Conservation (phyloP, 2,797 vertebrate genomes). For the Chloroceryle amazona region DNA sequence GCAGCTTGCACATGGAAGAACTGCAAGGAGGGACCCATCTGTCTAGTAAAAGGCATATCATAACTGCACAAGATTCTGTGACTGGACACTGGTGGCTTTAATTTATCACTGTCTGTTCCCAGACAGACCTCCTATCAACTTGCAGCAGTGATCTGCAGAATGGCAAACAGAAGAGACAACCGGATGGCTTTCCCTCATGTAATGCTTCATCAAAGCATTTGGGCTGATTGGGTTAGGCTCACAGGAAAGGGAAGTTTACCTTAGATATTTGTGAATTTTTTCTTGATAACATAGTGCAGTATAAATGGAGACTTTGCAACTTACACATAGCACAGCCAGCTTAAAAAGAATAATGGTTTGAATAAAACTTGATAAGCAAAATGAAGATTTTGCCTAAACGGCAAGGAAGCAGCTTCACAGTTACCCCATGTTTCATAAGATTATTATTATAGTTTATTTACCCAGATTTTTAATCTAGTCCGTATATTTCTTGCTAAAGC, state of each 20-base stretch:
- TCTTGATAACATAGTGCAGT: not conserved
- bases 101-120: not conserved
- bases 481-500: not conserved
- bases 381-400: not conserved
- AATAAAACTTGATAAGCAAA: not conserved
- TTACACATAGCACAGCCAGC: not conserved
- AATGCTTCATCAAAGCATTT: not conserved
- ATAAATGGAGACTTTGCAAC: not conserved
- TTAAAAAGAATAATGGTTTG: not conserved
- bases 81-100: accelerated
- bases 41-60: not conserved
- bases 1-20: not conserved
- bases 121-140: not conserved
- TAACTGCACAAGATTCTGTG: not conserved
- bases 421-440: not conserved
- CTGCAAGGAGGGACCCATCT: not conserved
- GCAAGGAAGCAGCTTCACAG: not conserved
- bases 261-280: not conserved
- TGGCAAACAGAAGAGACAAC: not conserved
- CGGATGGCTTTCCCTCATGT: not conserved
- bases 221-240: not conserved
- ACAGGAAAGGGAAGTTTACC: not conserved
- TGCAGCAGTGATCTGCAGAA: not conserved
- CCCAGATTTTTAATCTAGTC: not conserved
- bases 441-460: not conserved